Evolutionary conservation across 2,797 vertebrate species (phyloP).

Genomic region (Clarias pachynema): DNA sequence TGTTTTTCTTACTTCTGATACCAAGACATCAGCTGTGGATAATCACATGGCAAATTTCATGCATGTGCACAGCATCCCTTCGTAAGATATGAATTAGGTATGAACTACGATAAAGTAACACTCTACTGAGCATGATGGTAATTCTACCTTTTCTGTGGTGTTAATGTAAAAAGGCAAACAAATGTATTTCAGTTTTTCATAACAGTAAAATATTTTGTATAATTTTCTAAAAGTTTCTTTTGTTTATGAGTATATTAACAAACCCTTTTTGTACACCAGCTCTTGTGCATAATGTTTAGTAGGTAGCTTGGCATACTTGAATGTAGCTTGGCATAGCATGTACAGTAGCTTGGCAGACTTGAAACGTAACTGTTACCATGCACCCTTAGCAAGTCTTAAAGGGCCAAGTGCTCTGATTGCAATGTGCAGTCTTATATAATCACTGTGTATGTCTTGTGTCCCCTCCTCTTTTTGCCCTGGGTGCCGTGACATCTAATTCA

Average conservation of each 20-base stretch:
- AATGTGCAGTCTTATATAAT: constrained; percentile 65
- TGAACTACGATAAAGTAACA: no score
- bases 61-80: no score
- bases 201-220: no score
- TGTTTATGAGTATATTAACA: not conserved
- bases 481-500: constrained; percentile 72
- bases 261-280: not conserved
- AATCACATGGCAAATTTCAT: no score
- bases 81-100: no score
- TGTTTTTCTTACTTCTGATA: no score
- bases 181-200: no score
- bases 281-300: not conserved
- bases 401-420: constrained; percentile 58
- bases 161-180: no score
- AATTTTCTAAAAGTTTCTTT: no score
- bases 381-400: constrained; percentile 44
- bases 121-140: no score
- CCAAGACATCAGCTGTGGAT: no score
- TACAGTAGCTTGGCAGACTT: not conserved
- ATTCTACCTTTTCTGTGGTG: no score
- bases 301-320: not conserved
- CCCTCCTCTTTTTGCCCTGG: constrained; percentile 54
- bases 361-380: not conserved
- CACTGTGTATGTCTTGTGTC: constrained; percentile 60
- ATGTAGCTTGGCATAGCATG: not conserved